Base-by-base conservation (phyloP, 2,888 invertebrate species). In the Troides oblongomaculatus region DNA sequence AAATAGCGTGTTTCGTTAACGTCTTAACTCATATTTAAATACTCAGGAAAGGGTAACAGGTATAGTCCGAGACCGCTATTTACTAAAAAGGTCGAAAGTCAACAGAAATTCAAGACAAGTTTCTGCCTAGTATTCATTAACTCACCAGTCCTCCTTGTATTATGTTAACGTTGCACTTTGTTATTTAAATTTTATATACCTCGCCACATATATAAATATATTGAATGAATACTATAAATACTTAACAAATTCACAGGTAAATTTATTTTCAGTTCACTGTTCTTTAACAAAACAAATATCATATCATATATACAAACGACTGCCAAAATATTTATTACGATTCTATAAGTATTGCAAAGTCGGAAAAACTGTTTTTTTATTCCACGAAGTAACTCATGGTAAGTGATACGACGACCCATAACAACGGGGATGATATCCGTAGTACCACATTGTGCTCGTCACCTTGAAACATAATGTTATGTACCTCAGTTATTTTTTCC, bases 131-230 rank as follows among this genome's bases (percentile, higher is more conserved):
- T 46, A 21, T 14, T 50, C 39, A 64, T 61, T 61, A 62, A 65
- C 59, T 17, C 30, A n/a, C 61, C 14, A 46, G 58, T 39, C 64
- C 21, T 59, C 66, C 66, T 61, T 58, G 67, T 62, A 75, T 71
- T 21, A 57, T 50, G 57, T 57, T 57, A 18, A 21, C 57, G 57
- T 57, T 57, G 57, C 57, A 57, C 14, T 50, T 50, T 50, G 18
- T 50, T 17, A 50, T 18, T 50, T 50, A 10, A 7, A 39, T 39
- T 39, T 39, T 6, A 39, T 39, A 39, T 50, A 1, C 14, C 17
- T 14, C 14, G 5, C 14, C 12, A 50, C 14, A 50, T 17, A 17
- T 50, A 17, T 17, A 50, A 50, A 50, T 14, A 14, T 17, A 17
- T 50, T 50, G 18, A 14, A 18, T 17, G 50, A 17, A 17, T 50